Evolutionary conservation across 2,113 vertebrate species (phyloP).

Genomic region (Amblyornis subalaris): DNA sequence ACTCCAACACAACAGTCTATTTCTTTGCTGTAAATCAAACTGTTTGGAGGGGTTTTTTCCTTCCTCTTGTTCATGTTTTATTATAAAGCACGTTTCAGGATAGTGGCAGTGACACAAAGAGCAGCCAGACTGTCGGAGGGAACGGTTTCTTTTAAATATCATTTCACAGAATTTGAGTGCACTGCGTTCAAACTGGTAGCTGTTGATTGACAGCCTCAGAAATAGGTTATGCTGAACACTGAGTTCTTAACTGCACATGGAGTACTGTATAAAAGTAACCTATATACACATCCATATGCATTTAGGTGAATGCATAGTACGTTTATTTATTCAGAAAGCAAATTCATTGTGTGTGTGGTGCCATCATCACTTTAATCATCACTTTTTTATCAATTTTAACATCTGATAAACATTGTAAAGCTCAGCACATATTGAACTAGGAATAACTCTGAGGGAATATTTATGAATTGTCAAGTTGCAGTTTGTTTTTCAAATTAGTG

Average conservation of each 20-base stretch:
- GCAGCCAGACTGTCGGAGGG: neutral
- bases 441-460: neutral
- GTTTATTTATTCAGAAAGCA: neutral
- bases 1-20: neutral
- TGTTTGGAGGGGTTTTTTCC: neutral
- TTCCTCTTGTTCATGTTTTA: neutral
- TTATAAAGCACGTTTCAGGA: neutral
- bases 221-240: neutral
- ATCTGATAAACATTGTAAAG: neutral
- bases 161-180: neutral
- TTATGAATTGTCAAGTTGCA: neutral
- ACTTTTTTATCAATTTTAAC: neutral
- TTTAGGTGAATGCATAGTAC: neutral
- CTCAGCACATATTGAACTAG: neutral
- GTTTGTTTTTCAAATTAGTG: conserved; percentile 29
- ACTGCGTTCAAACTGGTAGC: neutral
- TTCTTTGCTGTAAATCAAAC: neutral
- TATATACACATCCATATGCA: neutral
- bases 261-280: neutral
- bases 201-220: neutral
- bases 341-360: neutral
- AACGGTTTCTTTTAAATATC: neutral
- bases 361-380: neutral
- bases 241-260: neutral
- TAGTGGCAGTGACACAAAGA: neutral